These are phyloP conservation scores for Rotaria sp. DNA, from an alignment of 2,888 invertebrate genomes.

Conservation along the genomic window DNA sequence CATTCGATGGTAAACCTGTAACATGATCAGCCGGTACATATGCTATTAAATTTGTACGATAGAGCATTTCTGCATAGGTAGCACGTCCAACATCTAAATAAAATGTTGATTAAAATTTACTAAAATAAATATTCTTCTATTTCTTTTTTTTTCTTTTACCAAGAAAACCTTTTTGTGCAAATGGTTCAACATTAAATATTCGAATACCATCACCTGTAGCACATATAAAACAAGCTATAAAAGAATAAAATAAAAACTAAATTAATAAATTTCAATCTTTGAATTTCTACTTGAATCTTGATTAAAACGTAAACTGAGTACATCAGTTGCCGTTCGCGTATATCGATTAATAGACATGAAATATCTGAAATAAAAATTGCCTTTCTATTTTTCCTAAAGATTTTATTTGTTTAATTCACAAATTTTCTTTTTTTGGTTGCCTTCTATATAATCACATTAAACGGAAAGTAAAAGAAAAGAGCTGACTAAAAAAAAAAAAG, in stretches of 20 bases:
- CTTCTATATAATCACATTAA: not conserved
- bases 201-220: slow-evolving; percentile 92
- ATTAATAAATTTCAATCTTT: not conserved
- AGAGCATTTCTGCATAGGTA: slow-evolving; percentile 39
- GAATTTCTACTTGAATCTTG: slow-evolving; percentile 37
- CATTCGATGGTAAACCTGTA: slow-evolving; percentile 37
- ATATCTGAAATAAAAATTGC: not conserved
- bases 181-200: slow-evolving; percentile 89
- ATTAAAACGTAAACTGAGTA: slow-evolving; percentile 38
- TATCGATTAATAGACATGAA: not conserved
- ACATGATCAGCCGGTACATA: slow-evolving; percentile 35
- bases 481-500: not conserved
- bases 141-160: too few relatives aligned
- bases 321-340: slow-evolving; percentile 35
- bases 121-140: not conserved
- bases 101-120: not conserved
- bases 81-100: slow-evolving; percentile 34
- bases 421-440: not conserved
- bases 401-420: not conserved
- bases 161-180: slow-evolving; percentile 90
- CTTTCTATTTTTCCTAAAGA: not conserved
- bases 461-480: not conserved
- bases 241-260: too few relatives aligned
- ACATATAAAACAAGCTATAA: slow-evolving; percentile 87
- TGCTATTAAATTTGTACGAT: slow-evolving; percentile 39